Conservation (phyloP, 2,888 invertebrate species). For the Frankliniella intonsa region DNA sequence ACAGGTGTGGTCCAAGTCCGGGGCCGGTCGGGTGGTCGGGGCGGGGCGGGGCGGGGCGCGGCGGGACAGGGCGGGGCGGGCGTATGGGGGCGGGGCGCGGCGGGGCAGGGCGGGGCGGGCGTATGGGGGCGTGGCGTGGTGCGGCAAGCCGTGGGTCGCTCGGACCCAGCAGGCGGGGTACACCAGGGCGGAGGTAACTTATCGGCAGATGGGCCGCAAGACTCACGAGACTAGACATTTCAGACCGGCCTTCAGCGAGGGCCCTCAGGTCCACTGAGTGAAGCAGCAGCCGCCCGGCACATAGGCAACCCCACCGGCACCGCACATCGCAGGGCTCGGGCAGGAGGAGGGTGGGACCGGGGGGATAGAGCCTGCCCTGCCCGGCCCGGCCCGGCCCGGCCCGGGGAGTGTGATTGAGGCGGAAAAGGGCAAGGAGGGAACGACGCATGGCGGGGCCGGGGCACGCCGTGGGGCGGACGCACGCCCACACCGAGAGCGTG, state of each 20-base stretch:
- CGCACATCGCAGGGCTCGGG: too few relatives aligned
- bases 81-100: not conserved
- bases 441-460: not conserved
- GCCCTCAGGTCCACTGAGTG: too few relatives aligned
- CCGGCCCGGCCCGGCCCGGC: too few relatives aligned
- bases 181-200: too few relatives aligned
- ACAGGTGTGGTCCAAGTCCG: not conserved
- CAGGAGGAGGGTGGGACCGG: too few relatives aligned
- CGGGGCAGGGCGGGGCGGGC: not conserved
- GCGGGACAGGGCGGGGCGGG: constrained; percentile 13
- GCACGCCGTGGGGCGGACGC: not conserved
- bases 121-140: not conserved
- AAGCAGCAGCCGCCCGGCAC: too few relatives aligned
- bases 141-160: not conserved
- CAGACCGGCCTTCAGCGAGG: too few relatives aligned
- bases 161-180: too few relatives aligned
- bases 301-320: too few relatives aligned
- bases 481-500: not conserved
- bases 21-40: not conserved
- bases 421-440: not conserved
- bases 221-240: too few relatives aligned
- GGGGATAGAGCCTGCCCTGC: too few relatives aligned
- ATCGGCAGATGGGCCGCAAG: too few relatives aligned
- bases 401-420: not conserved
- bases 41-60: constrained; percentile 15